Conservation (phyloP, 2,888 invertebrate genomes). For the Ptilodon capucinus region DNA sequence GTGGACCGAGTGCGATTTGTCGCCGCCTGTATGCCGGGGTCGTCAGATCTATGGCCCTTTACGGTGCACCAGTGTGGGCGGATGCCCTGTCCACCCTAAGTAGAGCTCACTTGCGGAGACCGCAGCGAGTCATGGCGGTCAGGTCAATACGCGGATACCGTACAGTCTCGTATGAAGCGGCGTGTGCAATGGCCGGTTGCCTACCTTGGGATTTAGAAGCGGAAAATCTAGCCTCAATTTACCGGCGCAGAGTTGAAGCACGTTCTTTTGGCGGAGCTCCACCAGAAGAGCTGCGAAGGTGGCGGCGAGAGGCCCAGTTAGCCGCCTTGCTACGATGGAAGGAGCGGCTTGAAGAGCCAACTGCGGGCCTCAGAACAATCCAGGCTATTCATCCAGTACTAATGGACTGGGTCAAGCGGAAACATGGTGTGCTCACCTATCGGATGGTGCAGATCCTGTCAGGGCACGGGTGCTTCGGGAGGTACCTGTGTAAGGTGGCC, state of each 20-base stretch:
- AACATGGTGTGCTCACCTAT: not conserved
- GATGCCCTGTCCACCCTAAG: not conserved
- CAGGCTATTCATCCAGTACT: not conserved
- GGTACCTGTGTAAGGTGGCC: constrained; percentile 1
- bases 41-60: not conserved
- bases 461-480: constrained; percentile 3
- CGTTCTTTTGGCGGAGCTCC: no score
- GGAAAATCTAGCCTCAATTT: not conserved
- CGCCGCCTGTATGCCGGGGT: not conserved
- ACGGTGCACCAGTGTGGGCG: not conserved
- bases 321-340: not conserved
- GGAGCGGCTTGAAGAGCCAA: not conserved
- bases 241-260: no score
- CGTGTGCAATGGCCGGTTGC: constrained; percentile 3
- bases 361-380: not conserved
- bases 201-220: constrained; percentile 10
- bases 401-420: not conserved
- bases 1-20: not conserved
- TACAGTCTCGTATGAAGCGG: constrained; percentile 6
- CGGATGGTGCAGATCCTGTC: no score
- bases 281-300: not conserved
- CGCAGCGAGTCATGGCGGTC: not conserved
- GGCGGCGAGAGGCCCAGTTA: not conserved
- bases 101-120: not conserved
- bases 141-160: constrained; percentile 3